A percentile compares a stretch with the other conserved stretches of the same genome.
Evolutionary conservation across 2,113 vertebrate genomes (phyloP).

Genomic region (Ivindomyrus marchei): DNA sequence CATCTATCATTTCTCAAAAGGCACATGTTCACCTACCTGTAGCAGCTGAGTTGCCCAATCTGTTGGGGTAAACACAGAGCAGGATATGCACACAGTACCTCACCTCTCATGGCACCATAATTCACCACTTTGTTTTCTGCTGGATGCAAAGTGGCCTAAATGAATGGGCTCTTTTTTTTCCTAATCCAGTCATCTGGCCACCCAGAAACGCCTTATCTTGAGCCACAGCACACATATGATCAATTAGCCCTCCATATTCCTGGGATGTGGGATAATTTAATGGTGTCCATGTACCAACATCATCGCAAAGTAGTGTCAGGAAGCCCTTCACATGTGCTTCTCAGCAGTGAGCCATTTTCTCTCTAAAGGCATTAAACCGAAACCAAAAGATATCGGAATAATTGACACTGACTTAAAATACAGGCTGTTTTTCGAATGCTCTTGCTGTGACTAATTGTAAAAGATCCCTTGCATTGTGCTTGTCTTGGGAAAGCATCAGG

Average conservation of each 20-base stretch:
- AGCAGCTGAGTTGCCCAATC: background rate
- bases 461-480: slow-evolving; percentile 48
- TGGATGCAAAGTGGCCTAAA: background rate
- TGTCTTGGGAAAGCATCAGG: slow-evolving; percentile 57
- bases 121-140: background rate
- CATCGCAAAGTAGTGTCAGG: background rate
- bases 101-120: background rate
- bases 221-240: background rate
- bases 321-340: slow-evolving; percentile 35
- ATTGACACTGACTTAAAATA: slow-evolving; percentile 71
- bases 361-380: slow-evolving; percentile 43
- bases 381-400: slow-evolving; percentile 62
- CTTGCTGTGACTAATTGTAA: slow-evolving; percentile 67
- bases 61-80: background rate
- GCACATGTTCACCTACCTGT: background rate
- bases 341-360: slow-evolving; percentile 26
- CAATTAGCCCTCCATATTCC: background rate
- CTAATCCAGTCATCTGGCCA: too few relatives aligned
- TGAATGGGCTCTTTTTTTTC: background rate
- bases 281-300: background rate
- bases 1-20: background rate
- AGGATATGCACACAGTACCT: background rate
- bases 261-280: background rate
- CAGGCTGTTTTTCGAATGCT: slow-evolving; percentile 61
- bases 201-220: background rate